Conservation (phyloP, 2,888 invertebrate genomes). For the Microplitis deprimator region DNA sequence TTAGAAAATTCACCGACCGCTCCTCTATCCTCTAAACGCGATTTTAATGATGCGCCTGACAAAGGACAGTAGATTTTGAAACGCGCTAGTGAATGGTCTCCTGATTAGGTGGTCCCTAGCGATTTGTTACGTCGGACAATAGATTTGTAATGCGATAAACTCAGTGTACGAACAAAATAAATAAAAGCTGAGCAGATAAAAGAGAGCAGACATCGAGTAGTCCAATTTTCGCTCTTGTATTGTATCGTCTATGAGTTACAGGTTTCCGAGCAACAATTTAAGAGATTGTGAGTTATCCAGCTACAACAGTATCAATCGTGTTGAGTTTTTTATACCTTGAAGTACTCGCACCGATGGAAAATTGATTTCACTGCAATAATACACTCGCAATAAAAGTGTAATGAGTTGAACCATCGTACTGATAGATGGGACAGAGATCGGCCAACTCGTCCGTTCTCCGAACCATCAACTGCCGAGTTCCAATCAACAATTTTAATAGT, state of each 20-base stretch:
- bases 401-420: slow-evolving; percentile 38
- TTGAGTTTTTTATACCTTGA: not conserved
- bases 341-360: not conserved
- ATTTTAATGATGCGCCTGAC: slow-evolving; percentile 58
- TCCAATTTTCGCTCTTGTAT: slow-evolving; percentile 4
- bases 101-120: slow-evolving; percentile 53
- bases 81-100: slow-evolving; percentile 49
- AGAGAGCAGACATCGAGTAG: slow-evolving; percentile 2
- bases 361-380: slow-evolving; percentile 35
- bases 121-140: slow-evolving; percentile 55
- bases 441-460: slow-evolving; percentile 12
- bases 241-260: not conserved
- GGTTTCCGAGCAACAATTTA: not conserved
- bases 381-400: slow-evolving; percentile 27
- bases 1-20: slow-evolving; percentile 46
- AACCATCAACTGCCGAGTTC: slow-evolving; percentile 19
- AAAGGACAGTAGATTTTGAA: slow-evolving; percentile 49
- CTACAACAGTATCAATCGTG: not conserved
- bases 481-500: slow-evolving; percentile 39
- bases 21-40: slow-evolving; percentile 55
- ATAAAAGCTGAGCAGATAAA: not conserved
- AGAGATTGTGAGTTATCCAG: slow-evolving; percentile 14
- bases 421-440: slow-evolving; percentile 15
- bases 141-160: slow-evolving; percentile 51
- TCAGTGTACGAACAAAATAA: slow-evolving; percentile 14